Conservation (phyloP, 2,797 vertebrate species). For the Gastrophryne carolinensis region DNA sequence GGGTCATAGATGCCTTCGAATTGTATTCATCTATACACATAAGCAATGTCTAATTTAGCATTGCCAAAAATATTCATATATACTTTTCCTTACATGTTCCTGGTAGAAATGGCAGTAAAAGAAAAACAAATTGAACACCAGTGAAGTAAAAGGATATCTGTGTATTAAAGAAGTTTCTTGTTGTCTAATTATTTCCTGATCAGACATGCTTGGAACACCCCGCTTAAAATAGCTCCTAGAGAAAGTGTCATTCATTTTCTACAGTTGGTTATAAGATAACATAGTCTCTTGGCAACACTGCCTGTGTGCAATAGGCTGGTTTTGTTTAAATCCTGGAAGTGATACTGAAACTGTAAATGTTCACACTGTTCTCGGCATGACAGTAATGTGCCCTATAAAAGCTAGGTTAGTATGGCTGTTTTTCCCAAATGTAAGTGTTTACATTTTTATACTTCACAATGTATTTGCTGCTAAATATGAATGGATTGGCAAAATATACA, state of each 20-base stretch:
- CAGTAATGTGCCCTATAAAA: too few species aligned
- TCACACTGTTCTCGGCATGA: too few species aligned
- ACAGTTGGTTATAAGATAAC: conserved; percentile 64
- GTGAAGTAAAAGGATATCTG: neutral
- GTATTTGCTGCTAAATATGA: too few species aligned
- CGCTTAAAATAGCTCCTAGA: conserved; percentile 4
- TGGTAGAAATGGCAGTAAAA: neutral
- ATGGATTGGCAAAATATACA: too few species aligned
- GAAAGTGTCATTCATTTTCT: conserved; percentile 65
- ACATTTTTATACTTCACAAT: too few species aligned
- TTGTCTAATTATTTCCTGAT: neutral
- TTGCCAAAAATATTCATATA: too few species aligned
- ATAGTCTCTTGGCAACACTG: conserved; percentile 64
- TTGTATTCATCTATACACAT: too few species aligned
- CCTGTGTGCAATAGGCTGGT: conserved; percentile 39
- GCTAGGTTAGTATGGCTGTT: too few species aligned
- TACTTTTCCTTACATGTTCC: too few species aligned
- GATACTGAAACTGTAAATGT: neutral
- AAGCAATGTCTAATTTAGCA: too few species aligned
- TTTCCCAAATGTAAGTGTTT: too few species aligned
- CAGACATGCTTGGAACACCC: neutral
- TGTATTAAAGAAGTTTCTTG: neutral
- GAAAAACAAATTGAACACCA: neutral
- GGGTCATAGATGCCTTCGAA: too few species aligned
- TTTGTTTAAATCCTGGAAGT: neutral